phyloP scores from a whole-genome alignment of 2,113 vertebrate species.

The Pterocles gutturalis region DNA sequence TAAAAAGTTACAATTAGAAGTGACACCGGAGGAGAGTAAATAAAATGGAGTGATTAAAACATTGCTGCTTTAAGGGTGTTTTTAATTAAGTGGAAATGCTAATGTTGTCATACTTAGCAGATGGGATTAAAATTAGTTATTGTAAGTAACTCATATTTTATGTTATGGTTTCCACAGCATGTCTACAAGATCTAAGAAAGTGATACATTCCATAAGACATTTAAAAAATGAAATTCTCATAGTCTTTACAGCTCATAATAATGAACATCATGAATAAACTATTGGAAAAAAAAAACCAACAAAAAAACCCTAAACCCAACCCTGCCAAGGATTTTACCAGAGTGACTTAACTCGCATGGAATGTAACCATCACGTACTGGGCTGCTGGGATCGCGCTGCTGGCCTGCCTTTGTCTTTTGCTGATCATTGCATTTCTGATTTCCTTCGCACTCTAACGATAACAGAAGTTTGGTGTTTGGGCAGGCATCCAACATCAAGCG shows the following conservation, averaged over 20 bases:
- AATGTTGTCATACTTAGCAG: slow-evolving; percentile 99
- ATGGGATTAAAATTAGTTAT: slow-evolving; percentile 99
- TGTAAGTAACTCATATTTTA: slow-evolving; percentile 99
- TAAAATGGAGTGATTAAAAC: slow-evolving; percentile 98
- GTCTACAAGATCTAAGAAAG: slow-evolving; percentile 90
- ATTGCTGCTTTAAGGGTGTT: slow-evolving; percentile 92
- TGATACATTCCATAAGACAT: slow-evolving; percentile 86
- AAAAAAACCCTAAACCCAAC: slow-evolving; percentile 34
- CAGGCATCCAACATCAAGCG: slow-evolving; percentile 77
- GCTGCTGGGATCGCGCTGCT: slow-evolving; percentile 73
- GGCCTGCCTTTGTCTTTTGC: slow-evolving; percentile 78
- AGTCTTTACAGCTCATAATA: slow-evolving; percentile 87
- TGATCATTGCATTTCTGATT: slow-evolving; percentile 77
- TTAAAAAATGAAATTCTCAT: slow-evolving; percentile 85
- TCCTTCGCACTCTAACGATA: slow-evolving; percentile 78
- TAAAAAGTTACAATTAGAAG: slow-evolving; percentile 91
- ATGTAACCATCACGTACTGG: slow-evolving; percentile 79
- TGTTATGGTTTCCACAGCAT: slow-evolving; percentile 95
- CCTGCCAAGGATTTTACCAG: slow-evolving; percentile 83
- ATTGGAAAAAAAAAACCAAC: slow-evolving; percentile 5
- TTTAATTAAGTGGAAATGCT: slow-evolving; percentile 99
- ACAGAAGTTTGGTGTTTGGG: slow-evolving; percentile 80
- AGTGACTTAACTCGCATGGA: slow-evolving; percentile 80
- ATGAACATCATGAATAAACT: slow-evolving; percentile 87
- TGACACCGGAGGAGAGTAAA: slow-evolving; percentile 90